Conservation (phyloP, 2,888 invertebrate species). For the Nasonia oneida region DNA sequence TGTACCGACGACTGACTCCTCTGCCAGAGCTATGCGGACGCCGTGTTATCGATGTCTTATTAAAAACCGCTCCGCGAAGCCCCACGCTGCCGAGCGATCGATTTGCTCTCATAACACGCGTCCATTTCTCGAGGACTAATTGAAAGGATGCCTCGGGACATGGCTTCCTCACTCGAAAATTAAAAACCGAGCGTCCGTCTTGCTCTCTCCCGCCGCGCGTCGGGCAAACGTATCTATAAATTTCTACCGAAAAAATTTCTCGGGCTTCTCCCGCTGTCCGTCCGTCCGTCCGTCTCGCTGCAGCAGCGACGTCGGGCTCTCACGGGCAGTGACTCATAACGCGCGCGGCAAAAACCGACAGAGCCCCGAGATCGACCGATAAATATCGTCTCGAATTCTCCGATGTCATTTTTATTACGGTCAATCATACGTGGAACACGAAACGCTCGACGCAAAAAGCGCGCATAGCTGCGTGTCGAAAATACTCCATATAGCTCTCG, state of each 20-base stretch:
- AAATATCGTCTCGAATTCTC: slow-evolving; percentile 57
- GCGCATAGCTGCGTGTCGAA: neutral
- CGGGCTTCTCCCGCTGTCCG: slow-evolving; percentile 48
- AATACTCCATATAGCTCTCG: too few relatives aligned
- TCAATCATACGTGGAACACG: slow-evolving; percentile 58
- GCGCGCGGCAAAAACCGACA: slow-evolving; percentile 28
- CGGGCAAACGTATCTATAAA: slow-evolving; percentile 59
- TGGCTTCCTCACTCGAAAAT: slow-evolving; percentile 59
- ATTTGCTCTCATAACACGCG: slow-evolving; percentile 29
- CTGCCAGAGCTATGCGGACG: neutral
- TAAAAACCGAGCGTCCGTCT: slow-evolving; percentile 44
- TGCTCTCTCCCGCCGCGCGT: neutral
- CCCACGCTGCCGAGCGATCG: slow-evolving; percentile 28
- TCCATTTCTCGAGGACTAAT: slow-evolving; percentile 51
- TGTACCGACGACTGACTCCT: neutral
- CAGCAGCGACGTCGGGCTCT: neutral
- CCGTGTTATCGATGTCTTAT: too few relatives aligned
- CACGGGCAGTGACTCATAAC: slow-evolving; percentile 44
- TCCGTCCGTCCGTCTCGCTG: neutral
- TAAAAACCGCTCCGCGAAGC: slow-evolving; percentile 23
- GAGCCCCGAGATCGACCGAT: slow-evolving; percentile 43
- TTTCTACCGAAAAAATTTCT: slow-evolving; percentile 59
- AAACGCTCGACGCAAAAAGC: neutral
- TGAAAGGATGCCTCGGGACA: slow-evolving; percentile 29
- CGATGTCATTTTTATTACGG: slow-evolving; percentile 58